A percentile compares a stretch with the other conserved stretches of the same genome.
Conservation (phyloP, 2,113 vertebrate species). For the Todiramphus saurophagus region DNA sequence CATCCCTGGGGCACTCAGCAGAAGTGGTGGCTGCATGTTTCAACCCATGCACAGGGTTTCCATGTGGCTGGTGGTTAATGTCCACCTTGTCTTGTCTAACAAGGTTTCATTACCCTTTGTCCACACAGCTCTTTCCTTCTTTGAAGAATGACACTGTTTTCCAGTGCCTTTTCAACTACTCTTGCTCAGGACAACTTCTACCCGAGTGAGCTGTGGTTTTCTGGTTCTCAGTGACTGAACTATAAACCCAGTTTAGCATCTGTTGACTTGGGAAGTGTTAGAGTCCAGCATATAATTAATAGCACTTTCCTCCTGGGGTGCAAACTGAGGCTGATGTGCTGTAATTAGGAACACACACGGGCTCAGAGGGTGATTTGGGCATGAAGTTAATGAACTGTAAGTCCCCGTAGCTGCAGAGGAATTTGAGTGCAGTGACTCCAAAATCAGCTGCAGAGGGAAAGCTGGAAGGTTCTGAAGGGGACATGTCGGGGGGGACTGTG, state of each 20-base stretch:
- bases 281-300: constrained; percentile 43
- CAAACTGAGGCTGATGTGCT: constrained; percentile 65
- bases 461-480: not conserved
- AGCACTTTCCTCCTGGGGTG: not conserved
- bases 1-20: not conserved
- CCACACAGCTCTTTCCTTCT: not conserved
- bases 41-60: not conserved
- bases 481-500: not conserved
- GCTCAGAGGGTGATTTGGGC: constrained; percentile 38
- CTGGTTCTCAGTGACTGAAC: not conserved
- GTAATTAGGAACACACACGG: constrained; percentile 68
- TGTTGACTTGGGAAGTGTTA: constrained; percentile 45
- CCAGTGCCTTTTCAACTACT: not conserved
- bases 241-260: constrained; percentile 47
- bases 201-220: not conserved
- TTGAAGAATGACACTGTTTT: not conserved
- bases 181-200: not conserved
- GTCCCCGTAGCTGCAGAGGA: not conserved
- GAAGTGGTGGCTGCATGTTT: not conserved
- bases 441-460: not conserved
- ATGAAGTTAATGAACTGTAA: constrained; percentile 68
- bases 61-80: not conserved
- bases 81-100: not conserved
- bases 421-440: constrained; percentile 45
- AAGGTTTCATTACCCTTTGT: not conserved